Base-by-base conservation (phyloP, 2,888 invertebrate species). In the Torymus auratus region DNA sequence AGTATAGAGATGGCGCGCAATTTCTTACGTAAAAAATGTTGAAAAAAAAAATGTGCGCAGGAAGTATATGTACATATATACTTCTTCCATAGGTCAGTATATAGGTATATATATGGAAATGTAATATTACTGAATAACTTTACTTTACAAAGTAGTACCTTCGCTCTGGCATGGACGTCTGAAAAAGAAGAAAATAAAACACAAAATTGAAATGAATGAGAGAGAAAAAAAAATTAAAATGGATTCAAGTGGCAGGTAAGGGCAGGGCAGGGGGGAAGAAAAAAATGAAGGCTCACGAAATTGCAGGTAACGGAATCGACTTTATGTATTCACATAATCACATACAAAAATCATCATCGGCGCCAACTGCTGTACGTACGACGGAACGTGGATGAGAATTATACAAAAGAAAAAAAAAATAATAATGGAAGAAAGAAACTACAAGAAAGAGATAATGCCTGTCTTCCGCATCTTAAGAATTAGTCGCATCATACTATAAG, bases 161-260 rank as follows among this genome's bases (percentile, higher is more conserved):
- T 83, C 83, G 81, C 77, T 28, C 68, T 80, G 61, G 75, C 60
- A 77, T 82, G 55, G 71, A 64, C 64, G 0, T 71, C 62, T 73
- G 73, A 77, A 84, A 84, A 83, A 83, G 60, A 74, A 77, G 58
- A 79, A 81, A 81, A 77, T 69, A 65, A 55, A 81, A 81, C 23
- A 81, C 69, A 78, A 72, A 61, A 64, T 50, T 69, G 15, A 74
- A 75, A 78, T 73, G 73, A 73, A 69, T 72, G 60, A 78, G 73
- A 73, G 67, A 72, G 60, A 78, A 62, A 79, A 78, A 81, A 81
- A 74, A 83, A 28, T 14, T 7, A 72, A 76, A 64, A 71, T 55
- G 74, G 50, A 53, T 62, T 61, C 28, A 28, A 28, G 28, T 28
- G 28, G 3, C 28, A 7, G 41, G 53, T 52, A 52, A 15, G 67